Evolutionary conservation across 2,888 invertebrate genomes (phyloP).

Genomic region (Chrysolina haemoptera): DNA sequence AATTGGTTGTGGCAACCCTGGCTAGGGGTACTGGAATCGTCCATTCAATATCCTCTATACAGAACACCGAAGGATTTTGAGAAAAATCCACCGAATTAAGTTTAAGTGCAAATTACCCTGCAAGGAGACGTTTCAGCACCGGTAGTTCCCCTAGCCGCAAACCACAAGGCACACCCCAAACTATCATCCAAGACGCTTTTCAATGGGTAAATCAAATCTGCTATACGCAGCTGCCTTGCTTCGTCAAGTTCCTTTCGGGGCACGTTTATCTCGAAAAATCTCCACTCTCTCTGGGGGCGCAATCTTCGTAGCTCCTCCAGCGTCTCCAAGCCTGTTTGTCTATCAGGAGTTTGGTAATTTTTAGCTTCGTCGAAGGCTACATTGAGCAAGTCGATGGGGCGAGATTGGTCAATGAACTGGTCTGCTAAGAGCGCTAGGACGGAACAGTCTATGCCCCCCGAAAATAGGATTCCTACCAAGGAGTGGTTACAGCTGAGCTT

Average conservation of each 20-base stretch:
- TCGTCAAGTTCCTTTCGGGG: conserved; percentile 76
- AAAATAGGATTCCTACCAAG: conserved; percentile 81
- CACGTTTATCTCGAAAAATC: conserved; percentile 87
- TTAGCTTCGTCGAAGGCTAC: conserved; percentile 85
- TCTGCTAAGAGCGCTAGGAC: conserved; percentile 87
- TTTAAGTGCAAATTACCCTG: conserved; percentile 70
- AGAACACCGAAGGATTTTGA: too few relatives aligned
- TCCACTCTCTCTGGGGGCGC: conserved; percentile 85
- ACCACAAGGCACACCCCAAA: conserved; percentile 96
- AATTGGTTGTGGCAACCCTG: too few relatives aligned
- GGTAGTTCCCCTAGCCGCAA: conserved; percentile 83
- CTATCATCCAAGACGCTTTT: conserved; percentile 95
- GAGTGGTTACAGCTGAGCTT: conserved; percentile 66
- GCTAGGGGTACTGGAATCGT: too few relatives aligned
- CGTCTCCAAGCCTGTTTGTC: conserved; percentile 83
- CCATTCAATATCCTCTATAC: too few relatives aligned
- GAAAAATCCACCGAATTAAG: neutral
- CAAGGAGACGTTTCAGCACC: conserved; percentile 66
- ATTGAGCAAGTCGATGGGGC: conserved; percentile 92
- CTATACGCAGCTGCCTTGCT: conserved; percentile 75
- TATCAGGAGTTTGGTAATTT: conserved; percentile 85
- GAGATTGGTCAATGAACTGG: conserved; percentile 75
- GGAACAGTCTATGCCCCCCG: conserved; percentile 97
- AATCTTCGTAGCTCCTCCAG: conserved; percentile 78
- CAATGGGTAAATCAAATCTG: conserved; percentile 87